Conservation (phyloP, 2,113 vertebrate species). For the Silurus meridionalis region DNA sequence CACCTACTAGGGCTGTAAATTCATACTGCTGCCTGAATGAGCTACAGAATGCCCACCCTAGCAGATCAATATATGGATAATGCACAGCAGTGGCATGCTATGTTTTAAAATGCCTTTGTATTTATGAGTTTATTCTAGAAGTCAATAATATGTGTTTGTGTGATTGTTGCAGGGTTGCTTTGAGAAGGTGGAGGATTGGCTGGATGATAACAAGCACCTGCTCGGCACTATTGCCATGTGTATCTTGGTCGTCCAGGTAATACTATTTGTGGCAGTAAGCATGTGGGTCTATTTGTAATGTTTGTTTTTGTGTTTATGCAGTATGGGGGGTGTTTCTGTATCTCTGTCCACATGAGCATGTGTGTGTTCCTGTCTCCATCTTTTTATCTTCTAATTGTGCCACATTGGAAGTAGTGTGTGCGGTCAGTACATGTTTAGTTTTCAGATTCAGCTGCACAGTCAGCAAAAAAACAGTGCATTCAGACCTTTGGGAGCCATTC, state of each 20-base stretch:
- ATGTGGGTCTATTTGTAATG: slow-evolving; percentile 36
- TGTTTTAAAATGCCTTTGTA: slow-evolving; percentile 7
- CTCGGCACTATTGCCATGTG: slow-evolving; percentile 91
- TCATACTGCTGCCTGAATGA: slow-evolving; percentile 3
- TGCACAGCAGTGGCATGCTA: background rate
- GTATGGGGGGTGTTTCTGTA: background rate
- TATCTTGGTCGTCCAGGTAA: slow-evolving; percentile 92
- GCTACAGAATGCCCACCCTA: background rate
- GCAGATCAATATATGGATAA: slow-evolving; percentile 6
- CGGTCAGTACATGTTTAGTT: slow-evolving; percentile 2
- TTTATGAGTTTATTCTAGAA: slow-evolving; percentile 2
- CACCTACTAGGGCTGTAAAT: background rate
- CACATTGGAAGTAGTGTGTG: slow-evolving; percentile 15
- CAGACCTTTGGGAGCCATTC: background rate
- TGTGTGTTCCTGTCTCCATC: slow-evolving; percentile 9
- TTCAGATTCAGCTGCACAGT: background rate
- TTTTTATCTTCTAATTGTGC: background rate
- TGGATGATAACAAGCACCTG: slow-evolving; percentile 91
- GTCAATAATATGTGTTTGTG: slow-evolving; percentile 11
- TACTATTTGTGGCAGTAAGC: slow-evolving; percentile 24
- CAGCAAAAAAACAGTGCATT: background rate
- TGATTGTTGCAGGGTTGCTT: slow-evolving; percentile 84
- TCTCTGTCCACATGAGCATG: background rate
- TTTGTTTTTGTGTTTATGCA: slow-evolving; percentile 15
- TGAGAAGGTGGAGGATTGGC: slow-evolving; percentile 89